Conservation (phyloP, 2,888 invertebrate species). For the Arge pagana region DNA sequence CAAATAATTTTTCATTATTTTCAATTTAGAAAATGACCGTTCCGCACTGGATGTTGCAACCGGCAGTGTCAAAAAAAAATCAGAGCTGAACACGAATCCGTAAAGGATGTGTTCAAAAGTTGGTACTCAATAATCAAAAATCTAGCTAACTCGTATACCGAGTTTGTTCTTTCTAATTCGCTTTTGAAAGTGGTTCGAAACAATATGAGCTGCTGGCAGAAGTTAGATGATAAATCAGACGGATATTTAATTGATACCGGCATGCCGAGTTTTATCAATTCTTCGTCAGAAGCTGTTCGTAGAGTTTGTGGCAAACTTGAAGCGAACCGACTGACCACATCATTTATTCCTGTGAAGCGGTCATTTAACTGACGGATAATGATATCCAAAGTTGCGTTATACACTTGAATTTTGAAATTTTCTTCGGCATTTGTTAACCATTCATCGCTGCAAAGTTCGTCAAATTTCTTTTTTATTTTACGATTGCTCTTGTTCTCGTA, state of each 20-base stretch:
- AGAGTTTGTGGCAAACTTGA: constrained; percentile 7
- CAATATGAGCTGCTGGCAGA: too few relatives aligned
- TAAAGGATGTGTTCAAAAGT: too few relatives aligned
- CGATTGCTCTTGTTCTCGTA: constrained; percentile 8
- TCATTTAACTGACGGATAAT: constrained; percentile 8
- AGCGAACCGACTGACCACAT: constrained; percentile 6
- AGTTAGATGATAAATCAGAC: constrained; percentile 11
- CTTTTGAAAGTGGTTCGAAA: too few relatives aligned
- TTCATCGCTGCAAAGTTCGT: constrained; percentile 11
- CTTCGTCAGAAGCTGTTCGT: constrained; percentile 11
- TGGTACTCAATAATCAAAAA: too few relatives aligned
- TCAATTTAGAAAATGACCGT: too few relatives aligned
- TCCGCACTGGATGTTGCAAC: too few relatives aligned
- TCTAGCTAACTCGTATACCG: too few relatives aligned
- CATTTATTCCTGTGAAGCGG: constrained; percentile 5
- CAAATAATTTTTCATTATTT: too few relatives aligned
- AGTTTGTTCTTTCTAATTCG: too few relatives aligned
- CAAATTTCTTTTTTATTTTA: constrained; percentile 6
- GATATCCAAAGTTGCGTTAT: constrained; percentile 3
- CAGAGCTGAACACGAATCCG: too few relatives aligned
- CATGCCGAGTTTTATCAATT: constrained; percentile 3
- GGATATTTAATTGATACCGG: constrained; percentile 3
- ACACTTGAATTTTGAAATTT: constrained; percentile 10
- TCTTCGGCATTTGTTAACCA: constrained; percentile 5
- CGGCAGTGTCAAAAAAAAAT: too few relatives aligned